Evolutionary conservation across 1,140 invertebrate species (phyloP), one percentile per base, ranked within the genome.

Genomic region (Apis cerana): DNA sequence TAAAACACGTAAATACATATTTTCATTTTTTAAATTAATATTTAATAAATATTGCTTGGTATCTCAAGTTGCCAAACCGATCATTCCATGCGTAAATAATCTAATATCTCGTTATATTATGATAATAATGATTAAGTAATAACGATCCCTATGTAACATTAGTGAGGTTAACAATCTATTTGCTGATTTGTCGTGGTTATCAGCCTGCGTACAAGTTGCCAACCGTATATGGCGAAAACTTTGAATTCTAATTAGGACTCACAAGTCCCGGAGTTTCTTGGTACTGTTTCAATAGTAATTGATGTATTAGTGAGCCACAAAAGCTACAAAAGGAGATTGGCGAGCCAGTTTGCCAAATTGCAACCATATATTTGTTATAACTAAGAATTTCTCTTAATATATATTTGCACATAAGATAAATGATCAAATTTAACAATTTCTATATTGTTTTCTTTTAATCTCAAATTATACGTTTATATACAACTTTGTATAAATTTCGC

Each of bases 211-310:
- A 48, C 7, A 43, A 64, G 62, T 64, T 27, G n/a, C 10, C 8
- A 27, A 15, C 13, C n/a, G 11, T 43, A 23, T 50, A 48, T 17
- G 33, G 19, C 48, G 7, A 69, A 48, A 69, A 69, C 33, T 48
- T 69, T 48, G 67, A 48, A 69, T 69, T 69, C 43, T 48, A 69
- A 69, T 69, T 48, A 48, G 67, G 13, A 48, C 43, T 48, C 43
- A 12, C 2, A 69, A 69, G 67, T 48, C 19, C 2, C 13, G 43
- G 12, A 48, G 27, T 69, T 69, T 69, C 62, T 64, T 64, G 13
- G 62, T 27, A 15, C 62, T 64, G 62, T 64, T 64, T 64, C 62
- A 33, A 64, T 33, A 64, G 23, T 23, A 64, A 64, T 64, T 64
- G 23, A 27, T 64, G 15, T 64, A 19, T 17, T 23, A 17, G 7